phyloP scores from a whole-genome alignment of 1,140 invertebrate genomes.

The Eciton burchellii region DNA sequence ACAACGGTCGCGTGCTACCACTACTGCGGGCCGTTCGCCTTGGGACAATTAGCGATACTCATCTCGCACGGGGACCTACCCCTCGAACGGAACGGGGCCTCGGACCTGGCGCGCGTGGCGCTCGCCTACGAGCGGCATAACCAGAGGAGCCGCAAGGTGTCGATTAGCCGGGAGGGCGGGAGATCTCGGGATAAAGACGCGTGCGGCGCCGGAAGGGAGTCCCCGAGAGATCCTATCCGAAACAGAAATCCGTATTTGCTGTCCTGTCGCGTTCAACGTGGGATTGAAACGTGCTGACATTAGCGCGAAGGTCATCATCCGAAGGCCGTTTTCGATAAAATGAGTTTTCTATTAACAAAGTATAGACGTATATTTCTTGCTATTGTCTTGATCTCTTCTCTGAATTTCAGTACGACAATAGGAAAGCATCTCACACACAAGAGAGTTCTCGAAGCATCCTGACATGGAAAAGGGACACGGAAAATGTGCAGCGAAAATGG shows the following conservation, averaged over 20 bases:
- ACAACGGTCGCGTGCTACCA: conserved; percentile 72
- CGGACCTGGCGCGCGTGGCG: conserved; percentile 67
- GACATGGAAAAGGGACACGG: background rate
- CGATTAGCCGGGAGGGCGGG: conserved; percentile 46
- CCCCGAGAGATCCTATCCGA: conserved; percentile 27
- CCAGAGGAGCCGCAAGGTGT: conserved; percentile 72
- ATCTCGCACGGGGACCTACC: conserved; percentile 67
- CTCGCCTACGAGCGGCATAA: conserved; percentile 49
- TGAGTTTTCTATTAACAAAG: too few species aligned
- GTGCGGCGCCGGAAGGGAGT: conserved; percentile 39
- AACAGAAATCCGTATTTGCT: background rate
- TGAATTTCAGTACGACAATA: too few species aligned
- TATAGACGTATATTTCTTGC: too few species aligned
- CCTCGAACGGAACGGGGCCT: conserved; percentile 30
- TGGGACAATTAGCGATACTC: conserved; percentile 74
- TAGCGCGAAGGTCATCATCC: too few species aligned
- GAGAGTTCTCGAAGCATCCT: background rate
- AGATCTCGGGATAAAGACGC: conserved; percentile 71
- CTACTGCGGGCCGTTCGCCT: conserved; percentile 51
- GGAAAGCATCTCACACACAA: too few species aligned
- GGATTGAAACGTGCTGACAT: background rate
- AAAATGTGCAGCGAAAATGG: background rate
- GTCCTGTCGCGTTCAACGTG: background rate
- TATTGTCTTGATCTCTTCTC: too few species aligned
- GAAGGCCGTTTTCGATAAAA: too few species aligned